These are phyloP conservation scores for Virgularia gustaviana DNA, from an alignment of 92 coral and sea anemone species.

Conservation along the genomic window DNA sequence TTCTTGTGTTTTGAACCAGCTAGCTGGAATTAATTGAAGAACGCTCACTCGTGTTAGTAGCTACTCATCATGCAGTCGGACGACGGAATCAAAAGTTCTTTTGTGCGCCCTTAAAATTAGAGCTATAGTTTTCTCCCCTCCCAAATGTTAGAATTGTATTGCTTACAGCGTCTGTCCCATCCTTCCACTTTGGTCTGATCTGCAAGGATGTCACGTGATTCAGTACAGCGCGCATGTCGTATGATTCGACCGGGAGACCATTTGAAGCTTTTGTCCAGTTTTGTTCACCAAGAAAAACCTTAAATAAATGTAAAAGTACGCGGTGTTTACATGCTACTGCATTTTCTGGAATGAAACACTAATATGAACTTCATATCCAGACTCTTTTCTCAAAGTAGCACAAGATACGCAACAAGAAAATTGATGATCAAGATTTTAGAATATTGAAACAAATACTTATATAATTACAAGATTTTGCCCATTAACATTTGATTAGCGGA, in stretches of 20 bases:
- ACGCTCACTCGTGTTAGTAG: no score
- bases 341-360: no score
- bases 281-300: constrained; percentile 74
- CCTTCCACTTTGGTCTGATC: constrained; percentile 85
- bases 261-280: constrained; percentile 69
- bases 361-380: no score
- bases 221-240: constrained; percentile 70
- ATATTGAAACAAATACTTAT: no score
- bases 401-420: no score
- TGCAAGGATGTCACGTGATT: constrained; percentile 62
- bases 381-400: no score
- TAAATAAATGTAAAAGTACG: neutral
- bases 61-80: neutral
- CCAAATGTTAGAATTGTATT: neutral
- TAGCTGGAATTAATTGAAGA: no score
- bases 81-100: neutral
- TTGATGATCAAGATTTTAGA: no score
- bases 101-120: neutral
- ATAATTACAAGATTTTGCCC: no score
- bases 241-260: constrained; percentile 67
- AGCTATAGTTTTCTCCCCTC: neutral
- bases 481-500: no score
- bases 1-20: constrained; percentile 51
- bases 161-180: constrained; percentile 8
- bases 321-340: neutral